Conservation (phyloP, 2,888 invertebrate species). For the Apamea sordens region DNA sequence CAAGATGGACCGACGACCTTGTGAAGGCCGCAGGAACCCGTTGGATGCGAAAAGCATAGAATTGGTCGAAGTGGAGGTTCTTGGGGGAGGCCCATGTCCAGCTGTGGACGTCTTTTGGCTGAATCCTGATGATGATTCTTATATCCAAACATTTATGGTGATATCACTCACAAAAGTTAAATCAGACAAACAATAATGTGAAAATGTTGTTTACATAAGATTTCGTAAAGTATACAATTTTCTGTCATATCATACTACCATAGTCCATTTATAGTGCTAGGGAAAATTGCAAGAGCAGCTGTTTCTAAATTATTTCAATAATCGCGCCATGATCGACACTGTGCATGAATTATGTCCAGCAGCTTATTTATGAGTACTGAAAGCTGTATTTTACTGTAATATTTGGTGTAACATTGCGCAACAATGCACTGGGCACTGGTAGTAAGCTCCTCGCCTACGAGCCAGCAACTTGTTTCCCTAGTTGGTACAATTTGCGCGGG, state of each 20-base stretch:
- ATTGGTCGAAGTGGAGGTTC: too few species aligned
- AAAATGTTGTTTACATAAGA: neutral
- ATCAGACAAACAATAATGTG: neutral
- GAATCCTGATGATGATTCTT: too few species aligned
- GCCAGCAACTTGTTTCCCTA: constrained; percentile 25
- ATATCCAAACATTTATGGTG: neutral
- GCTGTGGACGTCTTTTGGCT: too few species aligned
- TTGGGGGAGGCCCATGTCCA: too few species aligned
- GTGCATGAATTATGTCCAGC: constrained; percentile 39
- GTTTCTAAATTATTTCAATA: constrained; percentile 36
- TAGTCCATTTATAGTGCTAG: neutral
- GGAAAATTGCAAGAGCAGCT: neutral
- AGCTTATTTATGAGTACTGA: constrained; percentile 45
- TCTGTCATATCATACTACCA: neutral
- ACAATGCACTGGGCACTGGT: constrained; percentile 11
- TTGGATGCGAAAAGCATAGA: too few species aligned
- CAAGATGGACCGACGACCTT: too few species aligned
- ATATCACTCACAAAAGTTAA: neutral
- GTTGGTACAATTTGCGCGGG: constrained; percentile 31
- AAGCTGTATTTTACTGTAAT: constrained; percentile 37
- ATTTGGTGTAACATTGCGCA: constrained; percentile 42
- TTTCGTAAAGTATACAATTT: neutral
- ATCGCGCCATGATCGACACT: constrained; percentile 26
- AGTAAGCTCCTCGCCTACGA: constrained; percentile 46
- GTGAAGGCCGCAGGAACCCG: too few species aligned